Percentiles rank a stretch among this genome's conserved stretches.
phyloP scores from a whole-genome alignment of 30 jellyfish, hydroid and myxozoan genomes.

The Hydra vulgaris region DNA sequence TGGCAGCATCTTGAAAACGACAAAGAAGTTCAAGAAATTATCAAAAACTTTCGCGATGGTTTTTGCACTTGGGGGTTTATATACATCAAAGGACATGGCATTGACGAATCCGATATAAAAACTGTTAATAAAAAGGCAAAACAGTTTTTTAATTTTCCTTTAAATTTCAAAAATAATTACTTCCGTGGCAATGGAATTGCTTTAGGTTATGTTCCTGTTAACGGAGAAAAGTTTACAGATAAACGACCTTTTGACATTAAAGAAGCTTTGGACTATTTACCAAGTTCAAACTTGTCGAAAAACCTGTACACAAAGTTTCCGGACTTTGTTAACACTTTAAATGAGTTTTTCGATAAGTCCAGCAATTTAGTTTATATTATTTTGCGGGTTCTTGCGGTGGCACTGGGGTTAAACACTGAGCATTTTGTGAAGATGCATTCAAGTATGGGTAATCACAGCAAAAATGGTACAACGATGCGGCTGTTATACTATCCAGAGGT shows the following conservation, averaged over 20 bases:
- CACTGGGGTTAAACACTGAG: constrained; percentile 14
- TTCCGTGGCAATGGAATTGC: constrained; percentile 17
- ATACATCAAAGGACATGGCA: constrained; percentile 27
- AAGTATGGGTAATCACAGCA: constrained; percentile 1
- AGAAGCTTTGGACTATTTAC: constrained; percentile 31
- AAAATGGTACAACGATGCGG: constrained; percentile 25
- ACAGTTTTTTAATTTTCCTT: background rate
- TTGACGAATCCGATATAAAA: background rate
- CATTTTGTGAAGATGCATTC: constrained; percentile 12
- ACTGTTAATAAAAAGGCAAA: background rate
- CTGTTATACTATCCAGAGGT: constrained; percentile 15
- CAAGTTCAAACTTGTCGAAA: background rate
- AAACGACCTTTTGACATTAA: constrained; percentile 15
- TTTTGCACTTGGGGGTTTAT: constrained; percentile 33
- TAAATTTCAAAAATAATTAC: background rate
- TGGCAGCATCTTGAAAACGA: constrained; percentile 2
- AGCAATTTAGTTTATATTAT: background rate
- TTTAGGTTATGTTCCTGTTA: constrained; percentile 16
- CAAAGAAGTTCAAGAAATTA: background rate
- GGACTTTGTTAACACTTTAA: background rate
- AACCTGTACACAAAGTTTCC: background rate
- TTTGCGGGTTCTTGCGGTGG: constrained; percentile 20
- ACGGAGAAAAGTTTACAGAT: constrained; percentile 14
- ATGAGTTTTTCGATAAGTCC: constrained; percentile 7
- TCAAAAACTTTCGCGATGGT: constrained; percentile 9